These are phyloP conservation scores for Hyposoter dolosus DNA, from an alignment of 2,888 invertebrate genomes.

Conservation along the genomic window DNA sequence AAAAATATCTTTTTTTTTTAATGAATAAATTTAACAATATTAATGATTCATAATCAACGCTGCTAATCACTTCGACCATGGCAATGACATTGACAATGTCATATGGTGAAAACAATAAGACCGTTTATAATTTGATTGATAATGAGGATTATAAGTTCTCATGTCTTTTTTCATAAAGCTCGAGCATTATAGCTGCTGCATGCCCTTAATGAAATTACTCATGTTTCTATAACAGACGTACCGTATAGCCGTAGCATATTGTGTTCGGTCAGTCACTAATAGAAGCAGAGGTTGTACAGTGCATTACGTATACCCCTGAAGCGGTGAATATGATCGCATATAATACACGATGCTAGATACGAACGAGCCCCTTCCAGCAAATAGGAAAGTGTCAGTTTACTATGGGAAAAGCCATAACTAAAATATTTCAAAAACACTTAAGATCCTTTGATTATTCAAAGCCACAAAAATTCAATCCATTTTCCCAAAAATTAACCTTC, in stretches of 20 bases:
- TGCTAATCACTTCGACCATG: not conserved
- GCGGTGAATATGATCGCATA: not conserved
- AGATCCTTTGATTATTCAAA: not conserved
- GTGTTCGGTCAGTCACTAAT: conserved; percentile 49
- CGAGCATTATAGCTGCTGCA: conserved; percentile 21
- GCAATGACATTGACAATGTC: not conserved
- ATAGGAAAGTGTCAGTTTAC: conserved; percentile 35
- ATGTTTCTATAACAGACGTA: conserved; percentile 49
- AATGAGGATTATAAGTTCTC: not conserved
- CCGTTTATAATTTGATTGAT: not conserved
- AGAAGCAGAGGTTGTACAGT: conserved; percentile 31
- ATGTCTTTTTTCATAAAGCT: conserved; percentile 41
- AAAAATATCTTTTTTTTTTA: too few relatives aligned
- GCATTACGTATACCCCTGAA: conserved; percentile 15
- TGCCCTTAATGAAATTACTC: conserved; percentile 56
- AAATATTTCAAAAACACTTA: not conserved
- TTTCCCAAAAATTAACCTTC: too few relatives aligned
- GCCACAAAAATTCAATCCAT: too few relatives aligned
- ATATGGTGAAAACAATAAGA: not conserved
- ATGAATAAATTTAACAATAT: not conserved
- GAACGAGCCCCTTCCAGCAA: conserved; percentile 16
- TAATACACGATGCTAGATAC: conserved; percentile 22
- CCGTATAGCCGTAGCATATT: conserved; percentile 26
- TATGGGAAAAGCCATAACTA: not conserved
- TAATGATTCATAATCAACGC: not conserved